These are phyloP conservation scores for Notodromas monacha DNA, from an alignment of 2,888 invertebrate genomes.

Conservation along the genomic window DNA sequence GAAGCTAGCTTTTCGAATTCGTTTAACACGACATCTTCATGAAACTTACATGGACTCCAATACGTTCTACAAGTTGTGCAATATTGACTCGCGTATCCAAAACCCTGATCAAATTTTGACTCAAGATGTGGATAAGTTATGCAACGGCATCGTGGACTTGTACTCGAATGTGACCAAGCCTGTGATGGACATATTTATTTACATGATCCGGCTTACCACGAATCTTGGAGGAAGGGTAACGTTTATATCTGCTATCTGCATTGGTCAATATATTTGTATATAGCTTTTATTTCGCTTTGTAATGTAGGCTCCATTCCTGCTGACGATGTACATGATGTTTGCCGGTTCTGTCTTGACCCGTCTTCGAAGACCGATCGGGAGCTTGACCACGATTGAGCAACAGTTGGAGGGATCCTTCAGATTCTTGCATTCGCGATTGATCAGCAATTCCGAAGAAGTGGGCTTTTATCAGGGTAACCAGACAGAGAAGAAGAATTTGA, in stretches of 20 bases:
- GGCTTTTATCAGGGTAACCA: constrained; percentile 27
- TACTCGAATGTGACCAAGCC: constrained; percentile 93
- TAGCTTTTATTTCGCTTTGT: constrained; percentile 6
- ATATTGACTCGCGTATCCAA: constrained; percentile 68
- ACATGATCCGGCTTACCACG: constrained; percentile 55
- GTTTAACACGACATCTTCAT: constrained; percentile 54
- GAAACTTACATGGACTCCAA: constrained; percentile 71
- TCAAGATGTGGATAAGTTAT: constrained; percentile 88
- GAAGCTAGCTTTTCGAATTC: constrained; percentile 58
- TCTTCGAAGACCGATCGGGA: constrained; percentile 51
- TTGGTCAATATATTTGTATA: too few species aligned
- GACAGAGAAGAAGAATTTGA: constrained; percentile 52
- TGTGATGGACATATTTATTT: constrained; percentile 65
- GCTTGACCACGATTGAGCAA: constrained; percentile 71
- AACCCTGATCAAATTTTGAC: constrained; percentile 86
- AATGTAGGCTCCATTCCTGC: constrained; percentile 53
- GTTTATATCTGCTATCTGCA: constrained; percentile 8
- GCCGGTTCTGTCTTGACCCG: constrained; percentile 61
- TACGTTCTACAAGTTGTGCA: constrained; percentile 85
- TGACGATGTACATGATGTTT: constrained; percentile 53
- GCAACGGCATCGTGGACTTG: constrained; percentile 68
- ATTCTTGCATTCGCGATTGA: constrained; percentile 76
- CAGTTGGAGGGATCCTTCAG: constrained; percentile 93
- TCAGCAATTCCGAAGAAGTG: constrained; percentile 86
- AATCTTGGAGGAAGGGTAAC: constrained; percentile 40